Conservation (phyloP, 2,113 vertebrate species). For the Carassius gibelio region DNA sequence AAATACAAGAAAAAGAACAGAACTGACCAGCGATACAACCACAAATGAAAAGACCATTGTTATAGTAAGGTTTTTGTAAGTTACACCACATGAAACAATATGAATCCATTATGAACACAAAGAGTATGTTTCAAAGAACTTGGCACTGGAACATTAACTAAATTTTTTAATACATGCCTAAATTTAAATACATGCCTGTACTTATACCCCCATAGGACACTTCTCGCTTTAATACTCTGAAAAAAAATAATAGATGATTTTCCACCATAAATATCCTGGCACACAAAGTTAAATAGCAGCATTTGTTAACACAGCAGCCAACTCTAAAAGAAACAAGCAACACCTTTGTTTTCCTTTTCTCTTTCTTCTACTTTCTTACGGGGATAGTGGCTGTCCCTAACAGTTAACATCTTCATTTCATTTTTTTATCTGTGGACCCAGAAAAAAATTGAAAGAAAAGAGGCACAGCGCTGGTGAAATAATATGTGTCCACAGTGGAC, state of each 20-base stretch:
- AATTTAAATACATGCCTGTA: neutral
- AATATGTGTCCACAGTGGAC: conserved; percentile 18
- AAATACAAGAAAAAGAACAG: neutral
- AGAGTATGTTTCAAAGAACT: no score
- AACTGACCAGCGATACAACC: no score
- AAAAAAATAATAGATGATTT: neutral
- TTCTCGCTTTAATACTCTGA: neutral
- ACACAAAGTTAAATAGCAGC: neutral
- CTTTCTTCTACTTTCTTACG: neutral
- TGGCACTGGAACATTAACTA: neutral
- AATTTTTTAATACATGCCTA: neutral
- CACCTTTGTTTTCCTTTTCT: neutral
- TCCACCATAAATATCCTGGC: neutral
- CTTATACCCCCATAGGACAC: neutral
- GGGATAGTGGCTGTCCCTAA: conserved; percentile 28
- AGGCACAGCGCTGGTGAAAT: neutral
- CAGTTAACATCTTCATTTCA: conserved; percentile 40
- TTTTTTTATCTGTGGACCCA: conserved; percentile 20
- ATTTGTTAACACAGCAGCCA: neutral
- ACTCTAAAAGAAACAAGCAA: neutral
- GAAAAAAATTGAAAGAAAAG: conserved; percentile 16
- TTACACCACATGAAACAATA: no score
- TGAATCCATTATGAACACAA: neutral
- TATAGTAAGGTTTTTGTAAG: no score
- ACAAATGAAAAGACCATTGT: no score